Conservation (phyloP, 2,888 invertebrate species). For the Arctia plantaginis region DNA sequence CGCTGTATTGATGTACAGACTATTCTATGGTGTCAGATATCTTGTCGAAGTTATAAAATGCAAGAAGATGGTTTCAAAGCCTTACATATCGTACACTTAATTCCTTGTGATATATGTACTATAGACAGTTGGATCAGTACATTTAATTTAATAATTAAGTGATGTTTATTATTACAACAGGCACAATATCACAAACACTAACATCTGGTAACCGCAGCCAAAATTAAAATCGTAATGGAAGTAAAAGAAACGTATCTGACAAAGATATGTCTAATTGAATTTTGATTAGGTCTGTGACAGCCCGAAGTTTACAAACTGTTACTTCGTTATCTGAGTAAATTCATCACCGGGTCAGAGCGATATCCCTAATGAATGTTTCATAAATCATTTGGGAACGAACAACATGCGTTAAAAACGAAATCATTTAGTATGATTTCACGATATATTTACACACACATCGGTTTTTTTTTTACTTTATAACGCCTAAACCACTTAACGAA, state of each 20-base stretch:
- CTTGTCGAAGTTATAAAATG: not conserved
- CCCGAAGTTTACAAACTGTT: slow-evolving; percentile 59
- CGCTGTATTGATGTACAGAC: too few relatives aligned
- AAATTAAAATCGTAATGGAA: not conserved
- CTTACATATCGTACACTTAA: not conserved
- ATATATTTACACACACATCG: not conserved
- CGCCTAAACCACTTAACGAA: not conserved
- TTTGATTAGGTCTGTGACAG: slow-evolving; percentile 40
- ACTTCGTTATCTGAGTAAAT: slow-evolving; percentile 57
- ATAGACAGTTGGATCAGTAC: too few relatives aligned
- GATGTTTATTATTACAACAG: not conserved
- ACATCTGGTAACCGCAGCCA: not conserved
- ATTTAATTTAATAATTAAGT: not conserved
- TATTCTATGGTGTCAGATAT: too few relatives aligned
- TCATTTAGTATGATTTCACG: slow-evolving; percentile 10
- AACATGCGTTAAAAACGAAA: slow-evolving; percentile 23
- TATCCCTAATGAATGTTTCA: slow-evolving; percentile 61
- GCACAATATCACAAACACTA: not conserved
- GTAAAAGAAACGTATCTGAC: slow-evolving; percentile 34
- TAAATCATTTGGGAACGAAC: slow-evolving; percentile 43
- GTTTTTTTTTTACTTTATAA: too few relatives aligned
- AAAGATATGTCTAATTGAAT: slow-evolving; percentile 53
- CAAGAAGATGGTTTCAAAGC: not conserved
- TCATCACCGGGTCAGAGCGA: slow-evolving; percentile 56
- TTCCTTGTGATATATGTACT: too few relatives aligned